Evolutionary conservation across 2,113 vertebrate species (phyloP).

Genomic region (Dasyurus viverrinus): DNA sequence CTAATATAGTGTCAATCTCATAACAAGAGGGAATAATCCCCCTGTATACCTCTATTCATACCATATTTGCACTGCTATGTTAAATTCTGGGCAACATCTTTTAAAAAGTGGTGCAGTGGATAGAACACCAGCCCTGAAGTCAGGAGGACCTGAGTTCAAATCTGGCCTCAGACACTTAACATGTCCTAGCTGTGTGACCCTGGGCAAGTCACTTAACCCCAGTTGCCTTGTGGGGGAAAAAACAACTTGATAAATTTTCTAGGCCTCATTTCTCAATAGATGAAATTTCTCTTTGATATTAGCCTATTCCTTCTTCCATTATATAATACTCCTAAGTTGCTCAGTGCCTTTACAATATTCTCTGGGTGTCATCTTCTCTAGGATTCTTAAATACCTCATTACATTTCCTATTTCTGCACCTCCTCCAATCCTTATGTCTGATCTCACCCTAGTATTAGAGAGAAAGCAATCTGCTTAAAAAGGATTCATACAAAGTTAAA

Average conservation of each 20-base stretch:
- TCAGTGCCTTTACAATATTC: neutral
- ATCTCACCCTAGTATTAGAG: conserved; percentile 13
- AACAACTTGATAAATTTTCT: neutral
- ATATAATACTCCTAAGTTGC: neutral
- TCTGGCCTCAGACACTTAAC: too few relatives aligned
- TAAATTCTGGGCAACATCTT: neutral
- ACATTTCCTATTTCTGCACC: conserved; percentile 1
- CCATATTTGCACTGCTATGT: neutral
- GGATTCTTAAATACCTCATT: neutral
- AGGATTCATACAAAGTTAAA: neutral
- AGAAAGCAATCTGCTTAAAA: conserved; percentile 20
- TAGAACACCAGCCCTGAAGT: too few relatives aligned
- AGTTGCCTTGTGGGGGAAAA: too few relatives aligned
- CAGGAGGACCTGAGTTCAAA: too few relatives aligned
- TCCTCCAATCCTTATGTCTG: neutral
- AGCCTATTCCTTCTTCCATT: neutral
- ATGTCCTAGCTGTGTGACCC: too few relatives aligned
- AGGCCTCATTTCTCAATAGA: neutral
- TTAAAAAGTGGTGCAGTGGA: too few relatives aligned
- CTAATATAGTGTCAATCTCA: neutral
- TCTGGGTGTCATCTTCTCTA: neutral
- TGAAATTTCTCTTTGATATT: neutral
- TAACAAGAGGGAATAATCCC: neutral
- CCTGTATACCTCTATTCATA: neutral
- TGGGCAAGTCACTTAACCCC: too few relatives aligned